These are phyloP conservation scores for Drosophila melanica DNA, from an alignment of 1,140 invertebrate genomes.

Conservation along the genomic window DNA sequence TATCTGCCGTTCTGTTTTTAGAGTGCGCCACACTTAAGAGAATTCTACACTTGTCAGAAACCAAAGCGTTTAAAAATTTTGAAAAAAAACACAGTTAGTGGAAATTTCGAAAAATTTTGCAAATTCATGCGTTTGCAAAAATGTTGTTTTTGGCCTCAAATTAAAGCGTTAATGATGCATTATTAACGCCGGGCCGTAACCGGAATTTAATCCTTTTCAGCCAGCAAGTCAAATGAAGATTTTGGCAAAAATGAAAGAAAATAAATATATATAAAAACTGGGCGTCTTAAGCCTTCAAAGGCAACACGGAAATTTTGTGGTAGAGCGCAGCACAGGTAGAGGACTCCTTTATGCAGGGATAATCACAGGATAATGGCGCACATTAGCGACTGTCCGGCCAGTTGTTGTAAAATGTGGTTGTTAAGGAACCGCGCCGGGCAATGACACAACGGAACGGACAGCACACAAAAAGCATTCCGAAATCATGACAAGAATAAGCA, in stretches of 20 bases:
- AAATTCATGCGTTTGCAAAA: constrained; percentile 60
- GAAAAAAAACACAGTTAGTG: background rate
- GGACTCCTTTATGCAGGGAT: constrained; percentile 42
- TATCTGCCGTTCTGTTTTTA: background rate
- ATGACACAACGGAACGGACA: constrained; percentile 56
- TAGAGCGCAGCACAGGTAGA: constrained; percentile 4
- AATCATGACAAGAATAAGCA: constrained; percentile 42
- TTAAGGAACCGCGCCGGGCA: background rate
- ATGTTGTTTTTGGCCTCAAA: constrained; percentile 62
- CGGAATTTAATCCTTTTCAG: constrained; percentile 68
- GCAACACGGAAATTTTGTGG: constrained; percentile 35
- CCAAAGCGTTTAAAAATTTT: background rate
- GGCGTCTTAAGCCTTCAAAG: constrained; percentile 57
- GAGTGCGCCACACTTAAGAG: background rate
- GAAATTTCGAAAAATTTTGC: constrained; percentile 34
- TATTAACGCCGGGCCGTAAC: constrained; percentile 77
- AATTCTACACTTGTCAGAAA: background rate
- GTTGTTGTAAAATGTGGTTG: constrained; percentile 9
- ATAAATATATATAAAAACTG: constrained; percentile 16
- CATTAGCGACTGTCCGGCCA: constrained; percentile 56
- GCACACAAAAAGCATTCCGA: constrained; percentile 27
- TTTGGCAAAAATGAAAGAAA: constrained; percentile 8
- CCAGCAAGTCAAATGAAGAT: constrained; percentile 48
- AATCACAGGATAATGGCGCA: constrained; percentile 78
- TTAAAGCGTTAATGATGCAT: constrained; percentile 84